phyloP scores from a whole-genome alignment of 2,113 vertebrate species.

The Plotosus lineatus region DNA sequence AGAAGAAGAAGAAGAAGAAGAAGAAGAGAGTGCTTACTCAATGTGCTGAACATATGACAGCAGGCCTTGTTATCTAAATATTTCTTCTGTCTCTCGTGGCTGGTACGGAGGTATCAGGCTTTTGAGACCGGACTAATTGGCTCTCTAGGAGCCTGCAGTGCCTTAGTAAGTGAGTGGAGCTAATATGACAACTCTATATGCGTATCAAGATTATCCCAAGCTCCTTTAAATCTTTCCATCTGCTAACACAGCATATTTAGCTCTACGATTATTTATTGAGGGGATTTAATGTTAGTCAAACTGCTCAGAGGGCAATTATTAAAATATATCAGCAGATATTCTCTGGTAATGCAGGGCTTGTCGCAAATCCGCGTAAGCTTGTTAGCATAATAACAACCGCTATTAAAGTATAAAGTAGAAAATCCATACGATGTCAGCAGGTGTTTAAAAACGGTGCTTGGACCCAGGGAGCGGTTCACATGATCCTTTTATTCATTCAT shows the following conservation, averaged over 20 bases:
- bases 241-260: slow-evolving; percentile 17
- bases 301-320: slow-evolving; percentile 17
- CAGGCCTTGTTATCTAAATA: slow-evolving; percentile 54
- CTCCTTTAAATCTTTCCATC: slow-evolving; percentile 30
- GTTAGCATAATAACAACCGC: slow-evolving; percentile 1
- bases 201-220: slow-evolving; percentile 68
- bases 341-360: background rate
- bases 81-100: slow-evolving; percentile 60
- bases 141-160: slow-evolving; percentile 63
- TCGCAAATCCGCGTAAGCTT: background rate
- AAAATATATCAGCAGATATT: slow-evolving; percentile 3
- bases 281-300: background rate
- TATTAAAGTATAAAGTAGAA: background rate
- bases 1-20: background rate
- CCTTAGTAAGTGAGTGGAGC: slow-evolving; percentile 46
- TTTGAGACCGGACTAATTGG: slow-evolving; percentile 72
- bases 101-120: slow-evolving; percentile 63
- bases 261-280: background rate
- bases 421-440: background rate
- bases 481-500: background rate
- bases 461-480: background rate
- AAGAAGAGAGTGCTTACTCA: background rate
- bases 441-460: background rate
- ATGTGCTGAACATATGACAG: slow-evolving; percentile 1
- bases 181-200: slow-evolving; percentile 63